These are phyloP conservation scores for Laticauda colubrina DNA, from an alignment of 2,113 vertebrate species.

Conservation along the genomic window DNA sequence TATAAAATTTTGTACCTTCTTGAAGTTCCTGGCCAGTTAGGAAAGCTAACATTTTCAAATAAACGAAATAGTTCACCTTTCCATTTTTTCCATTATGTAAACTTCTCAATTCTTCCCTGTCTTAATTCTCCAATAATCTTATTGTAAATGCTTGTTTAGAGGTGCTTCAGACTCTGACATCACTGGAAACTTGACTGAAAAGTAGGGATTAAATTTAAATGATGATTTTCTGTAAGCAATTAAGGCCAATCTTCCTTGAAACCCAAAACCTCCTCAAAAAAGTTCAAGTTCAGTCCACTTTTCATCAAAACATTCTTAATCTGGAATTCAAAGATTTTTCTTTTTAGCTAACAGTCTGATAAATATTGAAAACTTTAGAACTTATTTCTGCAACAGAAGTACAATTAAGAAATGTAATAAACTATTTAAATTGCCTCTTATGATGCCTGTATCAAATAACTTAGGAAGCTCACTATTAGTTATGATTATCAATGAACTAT, in stretches of 20 bases:
- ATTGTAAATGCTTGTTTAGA: not conserved
- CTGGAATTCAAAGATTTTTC: not conserved
- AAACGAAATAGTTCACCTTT: not conserved
- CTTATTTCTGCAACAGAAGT: not conserved
- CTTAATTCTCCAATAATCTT: not conserved
- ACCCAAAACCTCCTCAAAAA: not conserved
- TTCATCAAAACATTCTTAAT: not conserved
- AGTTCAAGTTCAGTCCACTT: not conserved
- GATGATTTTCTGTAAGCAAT: not conserved
- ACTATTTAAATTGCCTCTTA: not conserved
- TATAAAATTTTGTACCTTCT: not conserved
- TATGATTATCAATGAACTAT: constrained; percentile 1
- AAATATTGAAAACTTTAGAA: not conserved
- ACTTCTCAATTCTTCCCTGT: not conserved
- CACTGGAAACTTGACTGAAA: not conserved
- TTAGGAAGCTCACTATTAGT: not conserved
- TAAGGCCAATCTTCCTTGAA: not conserved
- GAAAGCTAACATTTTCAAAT: not conserved
- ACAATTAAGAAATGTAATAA: not conserved
- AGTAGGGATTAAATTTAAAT: not conserved
- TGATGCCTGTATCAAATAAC: not conserved
- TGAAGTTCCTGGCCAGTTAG: not conserved
- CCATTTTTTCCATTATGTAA: not conserved
- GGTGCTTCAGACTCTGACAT: not conserved
- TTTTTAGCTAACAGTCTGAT: not conserved